These are phyloP conservation scores for Polypterus bichir DNA, from an alignment of 2,113 vertebrate species.

Conservation along the genomic window DNA sequence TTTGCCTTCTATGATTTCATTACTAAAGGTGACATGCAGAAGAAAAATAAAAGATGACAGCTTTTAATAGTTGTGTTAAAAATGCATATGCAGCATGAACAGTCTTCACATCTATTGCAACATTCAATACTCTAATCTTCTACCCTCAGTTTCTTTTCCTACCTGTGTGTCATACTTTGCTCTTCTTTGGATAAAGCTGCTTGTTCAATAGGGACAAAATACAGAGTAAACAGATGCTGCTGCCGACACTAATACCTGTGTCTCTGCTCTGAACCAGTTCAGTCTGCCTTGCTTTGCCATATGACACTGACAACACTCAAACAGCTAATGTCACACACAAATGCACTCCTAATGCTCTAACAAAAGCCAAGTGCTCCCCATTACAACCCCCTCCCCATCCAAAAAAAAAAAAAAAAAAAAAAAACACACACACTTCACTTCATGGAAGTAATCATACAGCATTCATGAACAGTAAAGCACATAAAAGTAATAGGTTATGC, in stretches of 20 bases:
- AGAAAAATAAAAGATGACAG: too few species aligned
- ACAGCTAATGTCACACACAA: constrained; percentile 34
- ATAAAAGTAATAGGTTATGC: neutral
- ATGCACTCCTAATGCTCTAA: constrained; percentile 33
- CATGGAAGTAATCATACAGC: neutral
- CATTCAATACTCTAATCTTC: too few species aligned
- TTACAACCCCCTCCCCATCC: constrained; percentile 1
- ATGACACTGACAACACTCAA: constrained; percentile 32
- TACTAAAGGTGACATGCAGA: too few species aligned
- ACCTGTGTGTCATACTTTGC: constrained; percentile 15
- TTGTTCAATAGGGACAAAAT: constrained; percentile 4
- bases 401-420: constrained; percentile 7
- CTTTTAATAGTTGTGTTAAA: too few species aligned
- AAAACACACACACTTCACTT: neutral
- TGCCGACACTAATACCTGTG: constrained; percentile 12
- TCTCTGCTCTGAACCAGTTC: constrained; percentile 29
- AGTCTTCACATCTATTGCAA: too few species aligned
- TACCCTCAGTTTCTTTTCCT: neutral
- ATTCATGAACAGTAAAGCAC: neutral
- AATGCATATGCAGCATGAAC: too few species aligned
- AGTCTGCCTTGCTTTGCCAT: constrained; percentile 27
- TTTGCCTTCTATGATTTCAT: too few species aligned
- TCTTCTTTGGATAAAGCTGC: constrained; percentile 8
- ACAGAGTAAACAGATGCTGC: constrained; percentile 8
- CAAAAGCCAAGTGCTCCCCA: constrained; percentile 13